Evolutionary conservation across 2,888 invertebrate species (phyloP).

Genomic region (Tuberolachnus salignus): DNA sequence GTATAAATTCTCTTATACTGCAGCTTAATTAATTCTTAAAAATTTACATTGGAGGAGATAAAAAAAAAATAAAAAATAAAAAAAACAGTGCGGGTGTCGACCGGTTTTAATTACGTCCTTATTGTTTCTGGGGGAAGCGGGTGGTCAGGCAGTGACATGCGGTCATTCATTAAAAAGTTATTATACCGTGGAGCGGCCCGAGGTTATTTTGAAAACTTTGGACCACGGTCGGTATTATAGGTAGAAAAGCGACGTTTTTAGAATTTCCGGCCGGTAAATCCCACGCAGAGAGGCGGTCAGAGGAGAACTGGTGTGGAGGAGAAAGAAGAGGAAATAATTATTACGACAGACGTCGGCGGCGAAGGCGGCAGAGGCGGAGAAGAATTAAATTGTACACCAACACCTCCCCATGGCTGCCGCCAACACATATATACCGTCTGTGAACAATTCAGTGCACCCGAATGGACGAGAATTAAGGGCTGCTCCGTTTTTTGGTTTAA

Average conservation of each 20-base stretch:
- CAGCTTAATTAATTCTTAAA: constrained; percentile 10
- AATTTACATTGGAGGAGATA: neutral
- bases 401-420: neutral
- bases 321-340: neutral
- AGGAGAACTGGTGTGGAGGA: neutral
- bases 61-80: constrained; percentile 19
- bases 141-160: constrained; percentile 20
- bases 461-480: constrained; percentile 40
- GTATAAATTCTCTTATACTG: neutral
- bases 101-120: constrained; percentile 42
- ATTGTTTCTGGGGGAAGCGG: constrained; percentile 21
- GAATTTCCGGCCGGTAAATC: constrained; percentile 5
- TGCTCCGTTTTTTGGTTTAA: no score
- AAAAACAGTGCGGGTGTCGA: neutral
- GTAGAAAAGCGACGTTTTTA: constrained; percentile 35
- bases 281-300: neutral
- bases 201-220: constrained; percentile 44
- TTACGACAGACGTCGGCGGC: constrained; percentile 3
- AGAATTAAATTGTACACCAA: constrained; percentile 35
- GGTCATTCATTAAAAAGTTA: constrained; percentile 56
- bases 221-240: neutral
- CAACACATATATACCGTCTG: neutral
- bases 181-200: neutral
- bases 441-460: constrained; percentile 45
- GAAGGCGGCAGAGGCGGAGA: neutral